These are phyloP conservation scores for Diabrotica virgifera DNA, from an alignment of 1,140 invertebrate species.

Conservation along the genomic window DNA sequence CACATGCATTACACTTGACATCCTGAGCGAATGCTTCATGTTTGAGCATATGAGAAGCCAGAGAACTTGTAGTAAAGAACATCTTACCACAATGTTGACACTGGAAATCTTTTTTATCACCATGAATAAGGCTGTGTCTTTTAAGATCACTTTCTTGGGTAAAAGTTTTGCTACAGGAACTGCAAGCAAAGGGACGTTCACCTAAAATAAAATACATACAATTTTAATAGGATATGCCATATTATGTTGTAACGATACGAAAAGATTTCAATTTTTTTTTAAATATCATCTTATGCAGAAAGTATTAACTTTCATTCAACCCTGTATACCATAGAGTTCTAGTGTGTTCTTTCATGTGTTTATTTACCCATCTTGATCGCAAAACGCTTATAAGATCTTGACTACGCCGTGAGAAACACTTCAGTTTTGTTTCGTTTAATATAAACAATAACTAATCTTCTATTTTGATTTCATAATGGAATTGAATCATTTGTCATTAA, in stretches of 20 bases:
- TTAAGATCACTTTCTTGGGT: constrained; percentile 11
- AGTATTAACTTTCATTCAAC: too few species aligned
- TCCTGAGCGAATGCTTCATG: not conserved
- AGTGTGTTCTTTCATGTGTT: too few species aligned
- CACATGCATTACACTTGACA: not conserved
- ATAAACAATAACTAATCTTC: too few species aligned
- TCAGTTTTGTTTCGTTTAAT: too few species aligned
- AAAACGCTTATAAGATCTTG: too few species aligned
- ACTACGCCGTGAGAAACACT: too few species aligned
- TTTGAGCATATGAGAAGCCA: constrained; percentile 3
- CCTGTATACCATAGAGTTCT: too few species aligned
- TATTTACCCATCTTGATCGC: too few species aligned
- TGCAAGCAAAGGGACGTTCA: constrained; percentile 12
- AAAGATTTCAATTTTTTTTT: too few species aligned
- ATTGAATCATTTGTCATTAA: too few species aligned
- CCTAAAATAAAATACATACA: constrained; percentile 4
- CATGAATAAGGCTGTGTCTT: constrained; percentile 5
- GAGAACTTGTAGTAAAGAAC: constrained; percentile 6
- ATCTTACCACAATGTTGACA: constrained; percentile 17
- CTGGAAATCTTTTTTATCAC: constrained; percentile 10
- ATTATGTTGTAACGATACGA: not conserved
- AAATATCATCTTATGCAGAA: too few species aligned
- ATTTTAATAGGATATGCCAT: not conserved
- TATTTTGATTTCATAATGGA: too few species aligned
- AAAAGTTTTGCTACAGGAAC: constrained; percentile 5